These are phyloP conservation scores for Lucilia cuprina DNA, from an alignment of 1,140 invertebrate genomes.

Conservation along the genomic window DNA sequence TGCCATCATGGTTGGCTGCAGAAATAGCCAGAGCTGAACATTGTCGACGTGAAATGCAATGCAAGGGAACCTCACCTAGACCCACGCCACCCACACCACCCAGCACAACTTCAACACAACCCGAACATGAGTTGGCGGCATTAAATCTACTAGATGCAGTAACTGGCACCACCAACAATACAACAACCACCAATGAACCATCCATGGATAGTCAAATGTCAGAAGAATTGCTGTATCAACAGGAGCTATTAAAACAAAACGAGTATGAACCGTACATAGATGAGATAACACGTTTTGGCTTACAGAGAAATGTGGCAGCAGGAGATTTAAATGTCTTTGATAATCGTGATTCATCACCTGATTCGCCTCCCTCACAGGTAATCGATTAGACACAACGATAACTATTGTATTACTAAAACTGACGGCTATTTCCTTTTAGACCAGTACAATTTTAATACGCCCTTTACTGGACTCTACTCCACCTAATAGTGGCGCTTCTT, in stretches of 20 bases:
- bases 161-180: not conserved
- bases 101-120: conserved; percentile 59
- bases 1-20: conserved; percentile 89
- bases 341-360: conserved; percentile 57
- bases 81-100: conserved; percentile 61
- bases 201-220: conserved; percentile 57
- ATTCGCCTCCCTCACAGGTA: conserved; percentile 60
- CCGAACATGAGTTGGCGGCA: conserved; percentile 48
- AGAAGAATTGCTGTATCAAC: conserved; percentile 50
- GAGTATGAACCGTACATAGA: conserved; percentile 33
- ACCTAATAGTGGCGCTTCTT: conserved; percentile 52
- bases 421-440: conserved; percentile 43
- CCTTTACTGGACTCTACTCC: conserved; percentile 59
- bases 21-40: conserved; percentile 88
- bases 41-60: conserved; percentile 74
- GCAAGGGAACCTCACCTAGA: conserved; percentile 61
- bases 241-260: conserved; percentile 27
- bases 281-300: conserved; percentile 46
- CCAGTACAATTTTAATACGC: conserved; percentile 60
- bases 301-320: conserved; percentile 51
- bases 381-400: too few relatives aligned
- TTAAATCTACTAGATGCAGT: not conserved
- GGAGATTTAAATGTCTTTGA: conserved; percentile 57
- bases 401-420: not conserved
- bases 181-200: conserved; percentile 50